Evolutionary conservation across 2,888 invertebrate species (phyloP).

Genomic region (Caenorhabditis angaria): DNA sequence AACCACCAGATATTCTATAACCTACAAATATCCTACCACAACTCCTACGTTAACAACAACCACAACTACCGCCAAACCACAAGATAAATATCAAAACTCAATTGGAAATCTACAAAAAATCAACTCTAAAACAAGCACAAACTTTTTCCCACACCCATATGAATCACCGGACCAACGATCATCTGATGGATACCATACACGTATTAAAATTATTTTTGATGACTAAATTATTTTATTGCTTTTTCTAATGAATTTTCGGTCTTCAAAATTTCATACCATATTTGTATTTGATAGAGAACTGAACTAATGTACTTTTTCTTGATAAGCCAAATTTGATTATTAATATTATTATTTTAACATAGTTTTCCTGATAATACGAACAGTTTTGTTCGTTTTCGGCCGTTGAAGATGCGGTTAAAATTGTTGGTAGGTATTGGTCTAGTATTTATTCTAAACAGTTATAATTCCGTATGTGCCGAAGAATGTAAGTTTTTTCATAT

Average conservation of each 20-base stretch:
- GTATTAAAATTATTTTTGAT: conserved; percentile 26
- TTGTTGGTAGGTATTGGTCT: neutral
- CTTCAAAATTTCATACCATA: too few species aligned
- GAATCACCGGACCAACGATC: neutral
- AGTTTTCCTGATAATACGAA: neutral
- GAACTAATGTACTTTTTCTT: neutral
- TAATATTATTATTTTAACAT: too few species aligned
- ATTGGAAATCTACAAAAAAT: neutral
- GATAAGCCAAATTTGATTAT: neutral
- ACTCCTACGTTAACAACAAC: neutral
- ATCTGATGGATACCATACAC: conserved; percentile 29
- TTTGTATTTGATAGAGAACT: conserved; percentile 1
- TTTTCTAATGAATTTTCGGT: too few species aligned
- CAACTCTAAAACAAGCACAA: neutral
- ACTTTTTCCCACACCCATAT: neutral
- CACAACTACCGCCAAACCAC: neutral
- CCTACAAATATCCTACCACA: neutral
- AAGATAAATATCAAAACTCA: neutral
- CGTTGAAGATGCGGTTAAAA: neutral
- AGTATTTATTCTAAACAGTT: neutral
- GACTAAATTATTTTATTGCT: conserved; percentile 17
- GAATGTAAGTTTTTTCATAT: neutral
- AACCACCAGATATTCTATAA: neutral
- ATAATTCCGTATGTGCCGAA: neutral
- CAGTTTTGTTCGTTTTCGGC: neutral